Evolutionary conservation across 2,888 invertebrate genomes (phyloP), one percentile per base, ranked within the genome.

Genomic region (Diachrysia chrysitis): DNA sequence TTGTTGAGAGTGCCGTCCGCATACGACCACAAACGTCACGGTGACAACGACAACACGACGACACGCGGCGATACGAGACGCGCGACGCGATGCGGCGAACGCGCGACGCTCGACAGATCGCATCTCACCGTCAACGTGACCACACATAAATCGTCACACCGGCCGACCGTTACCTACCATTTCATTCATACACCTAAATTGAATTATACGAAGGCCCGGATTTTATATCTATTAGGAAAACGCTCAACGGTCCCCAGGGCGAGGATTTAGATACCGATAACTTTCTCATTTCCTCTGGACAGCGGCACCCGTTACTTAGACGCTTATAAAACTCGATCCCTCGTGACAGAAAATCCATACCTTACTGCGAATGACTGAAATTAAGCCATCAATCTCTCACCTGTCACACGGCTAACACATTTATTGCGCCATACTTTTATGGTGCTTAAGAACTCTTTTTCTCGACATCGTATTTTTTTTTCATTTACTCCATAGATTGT

Each of bases 151-250:
- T 90, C 86, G 83, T 81, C 80, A 77, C 82, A 77, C 78, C 81
- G 77, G 66, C 82, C 79, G 78, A 67, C 81, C 78, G 76, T 81
- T 83, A 85, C 81, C 67, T 76, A 68, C 87, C 84, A 85, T 87
- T 87, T 83, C 87, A 80, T 87, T 83, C 87, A 80, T 85, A 83
- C 67, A 86, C 86, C 85, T 85, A 91, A 93, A 94, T 93, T 92
- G 93, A 93, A 93, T 94, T 93, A 92, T 90, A 90, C 93, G 85
- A 88, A 91, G 85, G 88, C 82, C 87, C 88, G 92, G 92, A 92
- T 94, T 94, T 93, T 93, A 93, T 93, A 94, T 93, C 92, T 94
- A 93, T 93, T 92, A 92, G 90, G 89, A 90, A 89, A 90, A 90
- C 91, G 89, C 85, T 90, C 88, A 87, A 85, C 91, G 86, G 90